Evolutionary conservation across 2,888 invertebrate genomes (phyloP).

Genomic region (Ceramica pisi): DNA sequence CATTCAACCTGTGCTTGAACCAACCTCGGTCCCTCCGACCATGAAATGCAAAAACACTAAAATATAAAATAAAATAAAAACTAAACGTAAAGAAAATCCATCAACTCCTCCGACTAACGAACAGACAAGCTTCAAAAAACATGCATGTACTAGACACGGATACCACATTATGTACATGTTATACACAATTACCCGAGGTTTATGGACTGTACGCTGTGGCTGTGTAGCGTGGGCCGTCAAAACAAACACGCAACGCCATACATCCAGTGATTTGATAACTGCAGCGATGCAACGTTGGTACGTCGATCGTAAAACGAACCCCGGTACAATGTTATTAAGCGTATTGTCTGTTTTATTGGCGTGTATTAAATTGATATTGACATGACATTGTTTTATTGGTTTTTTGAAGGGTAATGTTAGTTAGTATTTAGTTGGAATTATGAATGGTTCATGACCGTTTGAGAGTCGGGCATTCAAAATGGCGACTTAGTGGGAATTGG

Average conservation of each 20-base stretch:
- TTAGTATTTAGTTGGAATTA: conserved; percentile 9
- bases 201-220: conserved; percentile 58
- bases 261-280: conserved; percentile 78
- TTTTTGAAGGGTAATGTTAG: conserved; percentile 52
- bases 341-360: conserved; percentile 77
- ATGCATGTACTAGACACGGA: conserved; percentile 63
- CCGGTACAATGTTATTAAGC: conserved; percentile 75
- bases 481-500: background rate
- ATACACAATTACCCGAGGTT: conserved; percentile 66
- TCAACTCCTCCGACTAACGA: conserved; percentile 36
- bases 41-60: background rate
- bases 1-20: background rate
- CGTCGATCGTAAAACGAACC: conserved; percentile 75
- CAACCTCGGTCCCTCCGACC: background rate
- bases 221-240: conserved; percentile 68
- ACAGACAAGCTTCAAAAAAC: conserved; percentile 62
- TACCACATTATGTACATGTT: conserved; percentile 58
- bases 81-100: conserved; percentile 30
- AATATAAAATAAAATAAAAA: conserved; percentile 8
- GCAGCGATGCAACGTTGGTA: conserved; percentile 66
- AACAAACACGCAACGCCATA: conserved; percentile 78
- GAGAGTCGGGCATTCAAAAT: background rate
- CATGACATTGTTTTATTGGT: conserved; percentile 72
- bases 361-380: conserved; percentile 76
- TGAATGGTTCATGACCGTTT: background rate